phyloP scores from a whole-genome alignment of 2,113 vertebrate genomes.

The Thryonomys swinderianus region DNA sequence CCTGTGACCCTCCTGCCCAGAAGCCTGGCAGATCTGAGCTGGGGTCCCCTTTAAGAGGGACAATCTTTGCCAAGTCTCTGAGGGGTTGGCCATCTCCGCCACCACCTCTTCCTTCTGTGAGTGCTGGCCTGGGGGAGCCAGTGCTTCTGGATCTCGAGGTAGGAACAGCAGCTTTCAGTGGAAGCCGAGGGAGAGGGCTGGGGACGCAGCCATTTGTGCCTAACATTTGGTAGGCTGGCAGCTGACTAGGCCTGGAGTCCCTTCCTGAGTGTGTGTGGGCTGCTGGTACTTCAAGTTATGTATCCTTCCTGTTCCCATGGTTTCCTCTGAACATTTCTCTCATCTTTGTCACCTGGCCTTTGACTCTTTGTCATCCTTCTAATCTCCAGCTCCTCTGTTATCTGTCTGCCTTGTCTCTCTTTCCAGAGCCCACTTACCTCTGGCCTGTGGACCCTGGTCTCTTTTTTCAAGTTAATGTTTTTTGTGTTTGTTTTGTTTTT shows the following conservation, averaged over 20 bases:
- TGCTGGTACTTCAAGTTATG: neutral
- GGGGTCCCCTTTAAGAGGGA: slow-evolving; percentile 68
- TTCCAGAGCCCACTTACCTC: neutral
- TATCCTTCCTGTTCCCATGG: neutral
- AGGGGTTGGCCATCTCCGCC: slow-evolving; percentile 41
- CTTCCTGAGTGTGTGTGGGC: neutral
- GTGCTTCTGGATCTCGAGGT: slow-evolving; percentile 76
- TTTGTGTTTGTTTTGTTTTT: slow-evolving; percentile 13
- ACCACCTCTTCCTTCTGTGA: slow-evolving; percentile 76
- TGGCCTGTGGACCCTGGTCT: neutral
- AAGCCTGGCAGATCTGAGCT: neutral
- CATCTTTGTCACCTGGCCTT: neutral
- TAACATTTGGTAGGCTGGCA: neutral
- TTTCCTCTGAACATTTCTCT: neutral
- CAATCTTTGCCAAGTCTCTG: slow-evolving; percentile 66
- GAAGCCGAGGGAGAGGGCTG: neutral
- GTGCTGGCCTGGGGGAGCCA: slow-evolving; percentile 74
- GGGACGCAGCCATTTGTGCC: neutral
- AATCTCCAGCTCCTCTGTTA: neutral
- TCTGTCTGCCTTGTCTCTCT: neutral
- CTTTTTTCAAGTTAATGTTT: neutral
- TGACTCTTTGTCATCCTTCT: neutral
- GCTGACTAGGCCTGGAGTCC: neutral
- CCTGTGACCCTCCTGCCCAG: neutral
- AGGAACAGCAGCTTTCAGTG: slow-evolving; percentile 36